A percentile compares a stretch with the other conserved stretches of the same genome.
Evolutionary conservation across 2,113 vertebrate genomes (phyloP).

Genomic region (Sylvietta virens): DNA sequence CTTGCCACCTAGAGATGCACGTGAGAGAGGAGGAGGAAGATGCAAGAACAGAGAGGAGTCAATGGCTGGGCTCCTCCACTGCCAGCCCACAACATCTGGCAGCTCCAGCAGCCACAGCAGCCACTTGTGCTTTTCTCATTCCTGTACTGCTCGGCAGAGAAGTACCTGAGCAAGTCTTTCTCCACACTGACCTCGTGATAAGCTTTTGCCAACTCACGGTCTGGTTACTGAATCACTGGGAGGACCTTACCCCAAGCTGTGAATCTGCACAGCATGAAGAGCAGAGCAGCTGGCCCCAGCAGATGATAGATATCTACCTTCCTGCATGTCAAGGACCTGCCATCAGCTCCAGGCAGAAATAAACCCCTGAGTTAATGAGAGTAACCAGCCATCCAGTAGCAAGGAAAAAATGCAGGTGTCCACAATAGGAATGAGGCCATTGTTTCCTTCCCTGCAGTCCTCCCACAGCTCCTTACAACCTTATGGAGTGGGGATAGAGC

Average conservation of each 20-base stretch:
- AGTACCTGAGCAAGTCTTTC: not conserved
- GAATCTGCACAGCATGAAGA: not conserved
- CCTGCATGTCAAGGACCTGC: constrained; percentile 8
- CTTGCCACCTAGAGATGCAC: not conserved
- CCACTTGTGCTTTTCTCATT: not conserved
- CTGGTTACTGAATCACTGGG: not conserved
- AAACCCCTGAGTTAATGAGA: not conserved
- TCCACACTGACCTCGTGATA: not conserved
- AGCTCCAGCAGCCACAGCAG: not conserved
- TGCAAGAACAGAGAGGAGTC: not conserved
- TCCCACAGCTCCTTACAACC: not conserved
- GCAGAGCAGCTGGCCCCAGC: constrained; percentile 52
- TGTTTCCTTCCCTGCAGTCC: not conserved
- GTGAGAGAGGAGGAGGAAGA: not conserved
- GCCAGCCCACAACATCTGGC: not conserved
- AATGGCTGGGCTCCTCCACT: not conserved
- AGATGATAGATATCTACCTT: constrained; percentile 55
- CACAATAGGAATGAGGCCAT: not conserved
- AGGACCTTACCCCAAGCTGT: constrained; percentile 29
- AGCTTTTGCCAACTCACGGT: constrained; percentile 26
- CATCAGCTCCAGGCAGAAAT: constrained; percentile 5
- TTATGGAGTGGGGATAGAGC: not conserved
- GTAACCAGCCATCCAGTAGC: not conserved
- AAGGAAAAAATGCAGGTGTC: not conserved
- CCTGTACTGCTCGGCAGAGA: not conserved